Base-by-base conservation (phyloP, 2,888 invertebrate species). In the Graphium colonna region DNA sequence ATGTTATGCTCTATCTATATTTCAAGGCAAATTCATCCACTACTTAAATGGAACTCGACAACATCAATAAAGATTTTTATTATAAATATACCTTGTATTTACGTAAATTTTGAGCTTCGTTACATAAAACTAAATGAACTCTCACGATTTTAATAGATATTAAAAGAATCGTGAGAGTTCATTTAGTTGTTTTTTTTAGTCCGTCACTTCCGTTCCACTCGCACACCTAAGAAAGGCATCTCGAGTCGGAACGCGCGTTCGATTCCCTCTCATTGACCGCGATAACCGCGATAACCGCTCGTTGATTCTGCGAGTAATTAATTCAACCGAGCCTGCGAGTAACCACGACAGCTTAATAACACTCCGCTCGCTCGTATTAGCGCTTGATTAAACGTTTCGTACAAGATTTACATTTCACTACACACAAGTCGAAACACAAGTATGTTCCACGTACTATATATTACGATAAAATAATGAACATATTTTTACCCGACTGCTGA, bases 301-400 rank as follows among this genome's bases (percentile, higher is more conserved):
- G 81, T 81, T 78, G 76, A 74, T 75, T 74, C 74, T 77, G 78
- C 71, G 64, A 73, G 75, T 80, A 82, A 82, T 82, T 84, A 82
- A 82, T 81, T 79, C 75, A 65, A 77, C 77, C 65, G 67, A 75
- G 74, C 74, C 75, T 77, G 73, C 69, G 71, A 67, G 50, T 33
- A 26, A 41, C 44, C 26, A 39, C 33, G 40, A 65, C 62, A 59
- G 56, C 62, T 65, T 64, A 67, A 62, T 63, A 62, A 61, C 59
- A 56, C 53, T 55, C 53, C 55, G 45, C 42, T 53, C 52, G 51
- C 8, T 15, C 38, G 26, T 36, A 45, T 52, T 54, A 50, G 36
- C 28, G 46, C 54, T 17, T 41, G 40, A 33, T 28, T 41, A 17
- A 43, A 17, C 50, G n/a, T 46, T 42, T 45, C 26, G 16, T 31